phyloP scores from a whole-genome alignment of 1,140 invertebrate species.

The Drosophila littoralis region DNA sequence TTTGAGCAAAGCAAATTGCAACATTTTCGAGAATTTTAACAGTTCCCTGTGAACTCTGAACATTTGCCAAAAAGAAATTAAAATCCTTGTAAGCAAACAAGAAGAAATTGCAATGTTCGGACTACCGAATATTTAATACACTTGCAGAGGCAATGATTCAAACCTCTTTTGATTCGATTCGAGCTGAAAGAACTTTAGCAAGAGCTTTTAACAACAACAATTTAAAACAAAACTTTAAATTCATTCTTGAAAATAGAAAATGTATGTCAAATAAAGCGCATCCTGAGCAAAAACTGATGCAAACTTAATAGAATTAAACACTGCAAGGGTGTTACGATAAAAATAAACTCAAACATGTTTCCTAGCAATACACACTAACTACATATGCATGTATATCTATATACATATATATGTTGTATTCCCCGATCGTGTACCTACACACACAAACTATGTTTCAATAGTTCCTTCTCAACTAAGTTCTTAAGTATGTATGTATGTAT shows the following conservation, averaged over 20 bases:
- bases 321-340: background rate
- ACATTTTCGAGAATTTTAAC: conserved; percentile 10
- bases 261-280: no score
- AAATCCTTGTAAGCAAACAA: conserved; percentile 2
- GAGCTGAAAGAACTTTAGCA: no score
- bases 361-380: conserved; percentile 26
- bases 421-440: conserved; percentile 24
- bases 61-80: conserved; percentile 21
- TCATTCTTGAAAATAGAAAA: no score
- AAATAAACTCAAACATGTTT: conserved; percentile 20
- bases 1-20: conserved; percentile 4
- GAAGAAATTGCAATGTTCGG: background rate
- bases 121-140: conserved; percentile 3
- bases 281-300: no score
- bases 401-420: conserved; percentile 1
- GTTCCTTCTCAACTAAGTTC: conserved; percentile 37
- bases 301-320: no score
- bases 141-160: background rate
- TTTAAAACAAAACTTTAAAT: no score
- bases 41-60: conserved; percentile 11
- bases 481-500: no score
- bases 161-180: no score
- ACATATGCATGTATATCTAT: background rate
- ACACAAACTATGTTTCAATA: conserved; percentile 29
- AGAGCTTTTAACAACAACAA: no score